Evolutionary conservation across 2,113 vertebrate genomes (phyloP).

Genomic region (Syrmaticus mikado): DNA sequence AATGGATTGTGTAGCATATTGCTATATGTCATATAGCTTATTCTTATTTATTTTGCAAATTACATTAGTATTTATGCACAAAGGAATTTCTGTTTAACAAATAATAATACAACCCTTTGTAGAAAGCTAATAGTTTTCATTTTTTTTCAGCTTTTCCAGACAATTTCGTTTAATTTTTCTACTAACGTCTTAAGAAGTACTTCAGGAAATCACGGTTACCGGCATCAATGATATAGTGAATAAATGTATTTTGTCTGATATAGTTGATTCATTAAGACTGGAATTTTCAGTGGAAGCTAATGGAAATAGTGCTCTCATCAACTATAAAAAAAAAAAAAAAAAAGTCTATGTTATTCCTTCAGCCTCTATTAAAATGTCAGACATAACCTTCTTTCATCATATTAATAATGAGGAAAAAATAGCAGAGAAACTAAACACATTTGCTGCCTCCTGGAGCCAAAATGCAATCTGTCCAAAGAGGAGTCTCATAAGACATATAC

Average conservation of each 20-base stretch:
- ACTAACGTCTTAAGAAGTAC: not conserved
- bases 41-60: not conserved
- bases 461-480: not conserved
- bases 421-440: not conserved
- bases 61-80: no score
- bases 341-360: not conserved
- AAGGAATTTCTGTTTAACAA: not conserved
- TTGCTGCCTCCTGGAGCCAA: not conserved
- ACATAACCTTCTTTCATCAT: not conserved
- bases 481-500: not conserved
- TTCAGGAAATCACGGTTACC: not conserved
- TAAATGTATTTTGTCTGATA: not conserved
- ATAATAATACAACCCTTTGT: not conserved
- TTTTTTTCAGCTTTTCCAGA: slow-evolving; percentile 15
- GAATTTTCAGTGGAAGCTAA: slow-evolving; percentile 26
- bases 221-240: not conserved
- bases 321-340: not conserved
- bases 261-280: not conserved
- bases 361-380: not conserved
- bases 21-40: not conserved
- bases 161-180: not conserved
- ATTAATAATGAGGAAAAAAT: not conserved
- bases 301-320: not conserved
- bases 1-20: not conserved
- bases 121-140: not conserved